phyloP scores from a whole-genome alignment of 2,888 invertebrate genomes.

The Hypselothyrea guttata region DNA sequence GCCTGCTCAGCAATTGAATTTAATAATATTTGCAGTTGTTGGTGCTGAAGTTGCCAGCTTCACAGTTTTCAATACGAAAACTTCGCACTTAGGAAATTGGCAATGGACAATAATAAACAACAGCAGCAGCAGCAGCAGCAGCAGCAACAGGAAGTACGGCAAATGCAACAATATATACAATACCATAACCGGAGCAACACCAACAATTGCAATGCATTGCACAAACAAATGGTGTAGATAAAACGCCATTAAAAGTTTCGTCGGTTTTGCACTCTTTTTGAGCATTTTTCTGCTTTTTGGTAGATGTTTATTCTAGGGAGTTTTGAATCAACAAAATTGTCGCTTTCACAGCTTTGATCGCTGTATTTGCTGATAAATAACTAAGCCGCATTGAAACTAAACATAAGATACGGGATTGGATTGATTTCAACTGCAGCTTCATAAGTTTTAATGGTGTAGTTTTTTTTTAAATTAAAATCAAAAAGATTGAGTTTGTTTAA shows the following conservation, averaged over 20 bases:
- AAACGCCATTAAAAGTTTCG: conserved; percentile 22
- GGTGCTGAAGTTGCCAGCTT: conserved; percentile 15
- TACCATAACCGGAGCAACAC: neutral
- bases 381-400: too few relatives aligned
- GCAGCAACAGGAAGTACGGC: neutral
- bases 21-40: conserved; percentile 18
- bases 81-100: conserved; percentile 32
- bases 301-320: neutral
- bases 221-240: conserved; percentile 20
- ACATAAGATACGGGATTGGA: too few relatives aligned
- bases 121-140: conserved; percentile 1
- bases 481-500: too few relatives aligned
- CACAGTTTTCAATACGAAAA: conserved; percentile 26
- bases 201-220: neutral
- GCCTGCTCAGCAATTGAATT: neutral
- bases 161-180: conserved; percentile 3
- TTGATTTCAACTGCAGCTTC: too few relatives aligned
- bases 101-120: conserved; percentile 39
- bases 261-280: conserved; percentile 11
- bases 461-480: too few relatives aligned
- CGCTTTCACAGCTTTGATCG: conserved; percentile 1
- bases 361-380: too few relatives aligned
- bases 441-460: too few relatives aligned
- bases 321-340: conserved; percentile 11
- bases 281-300: conserved; percentile 1